Evolutionary conservation across 2,113 vertebrate genomes (phyloP).

Genomic region (Phasianus colchicus): DNA sequence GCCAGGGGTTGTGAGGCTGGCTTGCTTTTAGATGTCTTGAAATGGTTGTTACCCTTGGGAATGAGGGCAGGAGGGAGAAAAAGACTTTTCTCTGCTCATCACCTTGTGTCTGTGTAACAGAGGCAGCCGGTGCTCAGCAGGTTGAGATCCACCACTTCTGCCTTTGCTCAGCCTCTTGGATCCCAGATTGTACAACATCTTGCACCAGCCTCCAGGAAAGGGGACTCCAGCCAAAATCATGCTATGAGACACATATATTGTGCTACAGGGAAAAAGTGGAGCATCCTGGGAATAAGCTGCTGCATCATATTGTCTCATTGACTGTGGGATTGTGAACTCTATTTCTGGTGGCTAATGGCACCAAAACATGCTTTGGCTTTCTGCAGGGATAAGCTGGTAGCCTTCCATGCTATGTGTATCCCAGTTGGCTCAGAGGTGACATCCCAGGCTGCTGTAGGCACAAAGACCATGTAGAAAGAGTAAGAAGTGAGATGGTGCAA

Average conservation of each 20-base stretch:
- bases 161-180: background rate
- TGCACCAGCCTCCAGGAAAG: background rate
- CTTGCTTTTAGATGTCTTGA: background rate
- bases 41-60: background rate
- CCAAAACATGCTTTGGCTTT: background rate
- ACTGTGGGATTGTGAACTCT: background rate
- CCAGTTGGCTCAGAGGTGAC: background rate
- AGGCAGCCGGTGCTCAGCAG: background rate
- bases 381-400: background rate
- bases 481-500: background rate
- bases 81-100: background rate
- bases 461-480: background rate
- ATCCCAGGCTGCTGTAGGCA: background rate
- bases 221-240: background rate
- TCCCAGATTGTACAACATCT: background rate
- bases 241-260: background rate
- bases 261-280: background rate
- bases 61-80: background rate
- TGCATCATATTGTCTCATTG: background rate
- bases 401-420: background rate
- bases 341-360: background rate
- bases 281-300: background rate
- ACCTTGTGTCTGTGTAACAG: background rate
- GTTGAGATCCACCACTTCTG: background rate
- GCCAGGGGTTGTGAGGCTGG: fast-evolving